Evolutionary conservation across 2,113 vertebrate species (phyloP).

Genomic region (Plecturocebus donacophilus): DNA sequence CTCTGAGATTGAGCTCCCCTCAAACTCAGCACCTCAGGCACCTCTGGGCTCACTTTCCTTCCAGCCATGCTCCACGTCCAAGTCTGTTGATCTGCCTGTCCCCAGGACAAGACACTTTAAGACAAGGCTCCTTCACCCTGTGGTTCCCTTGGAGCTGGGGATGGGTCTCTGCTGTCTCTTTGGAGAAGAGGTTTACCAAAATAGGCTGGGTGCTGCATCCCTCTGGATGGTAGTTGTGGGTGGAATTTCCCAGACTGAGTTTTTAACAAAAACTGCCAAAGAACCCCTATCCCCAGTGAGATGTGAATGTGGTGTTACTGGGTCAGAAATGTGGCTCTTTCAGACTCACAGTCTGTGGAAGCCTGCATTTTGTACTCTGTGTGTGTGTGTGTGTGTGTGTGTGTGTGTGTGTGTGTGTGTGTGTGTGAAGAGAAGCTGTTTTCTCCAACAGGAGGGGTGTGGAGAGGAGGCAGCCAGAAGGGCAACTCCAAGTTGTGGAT

Average conservation of each 20-base stretch:
- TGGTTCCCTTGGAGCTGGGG: background rate
- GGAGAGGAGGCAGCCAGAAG: background rate
- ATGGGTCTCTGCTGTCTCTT: background rate
- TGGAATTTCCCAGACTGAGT: background rate
- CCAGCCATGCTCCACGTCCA: background rate
- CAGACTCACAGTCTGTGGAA: background rate
- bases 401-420: background rate
- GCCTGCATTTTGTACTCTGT: background rate
- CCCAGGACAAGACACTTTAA: background rate
- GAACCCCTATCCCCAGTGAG: background rate
- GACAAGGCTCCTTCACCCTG: background rate
- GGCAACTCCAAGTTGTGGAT: background rate
- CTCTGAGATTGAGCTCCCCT: background rate
- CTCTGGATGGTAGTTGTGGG: background rate
- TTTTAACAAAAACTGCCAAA: conserved; percentile 17
- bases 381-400: background rate
- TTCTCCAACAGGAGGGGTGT: background rate
- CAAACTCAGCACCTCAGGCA: background rate
- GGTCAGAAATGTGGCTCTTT: background rate
- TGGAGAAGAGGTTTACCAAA: background rate
- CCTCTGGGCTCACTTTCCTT: background rate
- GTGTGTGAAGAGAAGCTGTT: background rate
- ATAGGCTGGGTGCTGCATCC: background rate
- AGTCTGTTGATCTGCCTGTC: background rate
- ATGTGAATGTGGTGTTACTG: background rate